A percentile compares a stretch with the other conserved stretches of the same genome.
Evolutionary conservation across 1,140 invertebrate genomes (phyloP).

Genomic region (Brachionus rubens): DNA sequence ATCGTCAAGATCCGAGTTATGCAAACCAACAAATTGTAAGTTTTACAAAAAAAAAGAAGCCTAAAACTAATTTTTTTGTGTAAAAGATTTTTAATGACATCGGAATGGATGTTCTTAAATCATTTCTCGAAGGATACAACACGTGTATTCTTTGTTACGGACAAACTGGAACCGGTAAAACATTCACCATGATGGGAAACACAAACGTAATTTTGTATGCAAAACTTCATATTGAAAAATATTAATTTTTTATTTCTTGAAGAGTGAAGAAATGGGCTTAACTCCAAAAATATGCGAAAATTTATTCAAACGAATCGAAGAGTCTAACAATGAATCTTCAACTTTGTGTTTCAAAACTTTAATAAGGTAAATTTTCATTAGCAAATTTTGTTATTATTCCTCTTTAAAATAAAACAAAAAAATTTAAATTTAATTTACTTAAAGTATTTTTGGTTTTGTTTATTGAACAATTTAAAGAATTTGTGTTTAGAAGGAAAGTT

Average conservation of each 20-base stretch:
- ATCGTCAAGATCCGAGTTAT: not conserved
- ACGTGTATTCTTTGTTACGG: conserved; percentile 66
- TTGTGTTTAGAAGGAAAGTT: too few species aligned
- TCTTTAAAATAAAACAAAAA: not conserved
- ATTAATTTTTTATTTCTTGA: not conserved
- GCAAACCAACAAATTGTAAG: conserved; percentile 38
- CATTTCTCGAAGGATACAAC: conserved; percentile 64
- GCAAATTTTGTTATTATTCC: not conserved
- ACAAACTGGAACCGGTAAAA: conserved; percentile 66
- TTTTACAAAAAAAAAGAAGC: not conserved
- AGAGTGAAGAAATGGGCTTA: conserved; percentile 65
- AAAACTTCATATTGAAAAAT: not conserved
- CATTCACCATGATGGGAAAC: conserved; percentile 58
- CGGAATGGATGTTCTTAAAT: conserved; percentile 54
- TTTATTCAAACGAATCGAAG: conserved; percentile 68
- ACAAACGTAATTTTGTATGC: not conserved
- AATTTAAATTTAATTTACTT: not conserved
- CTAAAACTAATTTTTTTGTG: not conserved
- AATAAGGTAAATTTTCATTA: conserved; percentile 9
- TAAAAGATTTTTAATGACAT: conserved; percentile 55
- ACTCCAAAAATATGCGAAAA: conserved; percentile 79
- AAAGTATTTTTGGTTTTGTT: not conserved
- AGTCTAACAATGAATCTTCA: conserved; percentile 3
- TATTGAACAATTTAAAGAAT: too few species aligned
- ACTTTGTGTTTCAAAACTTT: conserved; percentile 28